A percentile compares a stretch with the other conserved stretches of the same genome.
These are phyloP conservation scores for Sinocyclocheilus rhinocerous DNA, from an alignment of 2,113 vertebrate species.

Conservation along the genomic window DNA sequence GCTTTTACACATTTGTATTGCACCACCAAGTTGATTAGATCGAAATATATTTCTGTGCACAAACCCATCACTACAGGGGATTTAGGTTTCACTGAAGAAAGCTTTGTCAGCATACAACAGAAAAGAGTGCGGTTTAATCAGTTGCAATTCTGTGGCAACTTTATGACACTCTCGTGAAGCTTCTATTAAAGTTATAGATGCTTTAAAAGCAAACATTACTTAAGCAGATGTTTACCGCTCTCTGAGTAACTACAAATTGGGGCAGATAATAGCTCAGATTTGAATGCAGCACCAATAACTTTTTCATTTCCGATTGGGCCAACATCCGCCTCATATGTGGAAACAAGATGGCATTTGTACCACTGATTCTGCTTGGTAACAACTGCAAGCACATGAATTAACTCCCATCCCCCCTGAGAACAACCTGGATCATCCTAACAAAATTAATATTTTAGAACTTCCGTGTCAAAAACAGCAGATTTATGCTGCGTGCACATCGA, in stretches of 20 bases:
- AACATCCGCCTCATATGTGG: constrained; percentile 76
- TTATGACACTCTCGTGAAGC: constrained; percentile 43
- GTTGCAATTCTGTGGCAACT: constrained; percentile 25
- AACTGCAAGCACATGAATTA: constrained; percentile 67
- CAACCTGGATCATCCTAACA: constrained; percentile 70
- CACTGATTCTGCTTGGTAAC: constrained; percentile 63
- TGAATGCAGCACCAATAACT: constrained; percentile 68
- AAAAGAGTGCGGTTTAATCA: constrained; percentile 32
- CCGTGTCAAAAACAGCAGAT: constrained; percentile 69
- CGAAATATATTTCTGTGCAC: neutral
- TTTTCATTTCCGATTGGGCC: constrained; percentile 72
- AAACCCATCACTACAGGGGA: neutral
- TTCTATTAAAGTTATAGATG: constrained; percentile 50
- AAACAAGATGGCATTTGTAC: constrained; percentile 80
- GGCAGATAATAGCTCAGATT: constrained; percentile 73
- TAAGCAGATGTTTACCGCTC: constrained; percentile 75
- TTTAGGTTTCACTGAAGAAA: constrained; percentile 23
- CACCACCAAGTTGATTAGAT: neutral
- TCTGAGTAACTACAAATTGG: constrained; percentile 66
- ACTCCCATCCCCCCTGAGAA: constrained; percentile 67
- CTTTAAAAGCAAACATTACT: constrained; percentile 60
- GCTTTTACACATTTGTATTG: neutral
- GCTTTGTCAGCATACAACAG: constrained; percentile 39
- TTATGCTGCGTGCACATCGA: constrained; percentile 57
- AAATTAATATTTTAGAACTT: constrained; percentile 77